phyloP scores from a whole-genome alignment of 2,113 vertebrate species.

The Apodemus sylvaticus region DNA sequence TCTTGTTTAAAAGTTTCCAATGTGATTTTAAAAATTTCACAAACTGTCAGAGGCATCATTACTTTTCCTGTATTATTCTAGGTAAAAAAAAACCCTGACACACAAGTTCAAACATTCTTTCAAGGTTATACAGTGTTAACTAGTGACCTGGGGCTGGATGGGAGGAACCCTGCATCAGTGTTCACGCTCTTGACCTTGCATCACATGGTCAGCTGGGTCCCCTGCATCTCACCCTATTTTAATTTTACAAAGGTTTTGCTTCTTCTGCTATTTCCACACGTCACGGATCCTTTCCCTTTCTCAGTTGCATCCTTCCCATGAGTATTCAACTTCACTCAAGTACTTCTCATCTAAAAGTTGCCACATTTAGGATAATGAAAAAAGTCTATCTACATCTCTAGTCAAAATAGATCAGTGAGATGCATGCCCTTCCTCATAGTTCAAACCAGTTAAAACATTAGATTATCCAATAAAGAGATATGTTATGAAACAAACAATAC shows the following conservation, averaged over 20 bases:
- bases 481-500: neutral
- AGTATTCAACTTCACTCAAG: neutral
- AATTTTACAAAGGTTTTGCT: neutral
- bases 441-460: neutral
- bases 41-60: neutral
- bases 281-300: neutral
- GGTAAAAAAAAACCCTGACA: neutral
- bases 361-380: neutral
- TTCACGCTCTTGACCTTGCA: neutral
- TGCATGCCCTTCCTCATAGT: neutral
- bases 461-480: neutral
- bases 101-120: neutral
- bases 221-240: neutral
- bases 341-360: neutral
- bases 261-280: neutral
- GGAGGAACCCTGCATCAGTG: neutral
- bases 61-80: neutral
- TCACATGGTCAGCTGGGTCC: rapidly evolving
- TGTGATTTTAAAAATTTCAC: neutral
- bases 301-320: neutral
- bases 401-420: neutral
- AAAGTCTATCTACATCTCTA: neutral
- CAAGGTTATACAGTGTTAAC: neutral
- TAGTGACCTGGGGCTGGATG: neutral
- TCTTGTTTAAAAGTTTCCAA: neutral